These are phyloP conservation scores for Cichladusa arquata DNA, from an alignment of 2,113 vertebrate species.

Conservation along the genomic window DNA sequence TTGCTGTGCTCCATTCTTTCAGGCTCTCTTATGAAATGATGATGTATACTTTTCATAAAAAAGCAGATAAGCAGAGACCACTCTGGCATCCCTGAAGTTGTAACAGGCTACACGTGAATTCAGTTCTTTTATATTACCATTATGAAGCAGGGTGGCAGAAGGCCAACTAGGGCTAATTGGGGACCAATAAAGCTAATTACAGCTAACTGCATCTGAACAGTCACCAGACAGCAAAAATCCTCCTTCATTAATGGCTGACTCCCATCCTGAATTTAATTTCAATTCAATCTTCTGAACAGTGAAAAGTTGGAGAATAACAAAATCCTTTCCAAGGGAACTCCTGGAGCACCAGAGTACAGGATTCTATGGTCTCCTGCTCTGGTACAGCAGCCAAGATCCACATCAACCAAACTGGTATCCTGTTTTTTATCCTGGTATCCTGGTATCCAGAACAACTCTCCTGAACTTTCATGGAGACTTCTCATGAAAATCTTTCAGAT, in stretches of 20 bases:
- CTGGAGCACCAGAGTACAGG: neutral
- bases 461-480: neutral
- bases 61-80: neutral
- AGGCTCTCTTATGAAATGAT: neutral
- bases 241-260: slow-evolving; percentile 1
- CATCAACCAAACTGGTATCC: neutral
- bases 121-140: neutral
- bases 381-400: neutral
- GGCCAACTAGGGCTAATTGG: neutral
- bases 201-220: neutral
- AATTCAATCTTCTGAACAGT: neutral
- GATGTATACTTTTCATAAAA: neutral
- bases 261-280: slow-evolving; percentile 28
- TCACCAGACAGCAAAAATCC: slow-evolving; percentile 18
- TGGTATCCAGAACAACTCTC: neutral
- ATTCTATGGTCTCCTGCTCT: neutral
- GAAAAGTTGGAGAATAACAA: neutral
- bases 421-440: neutral
- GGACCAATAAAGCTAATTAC: slow-evolving; percentile 11
- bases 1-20: neutral
- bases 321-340: neutral
- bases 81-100: neutral
- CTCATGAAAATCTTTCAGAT: neutral
- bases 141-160: neutral
- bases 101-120: neutral